Percentiles rank a stretch among this genome's conserved stretches.
phyloP scores from a whole-genome alignment of 2,113 vertebrate species.

The Loxodonta africana region DNA sequence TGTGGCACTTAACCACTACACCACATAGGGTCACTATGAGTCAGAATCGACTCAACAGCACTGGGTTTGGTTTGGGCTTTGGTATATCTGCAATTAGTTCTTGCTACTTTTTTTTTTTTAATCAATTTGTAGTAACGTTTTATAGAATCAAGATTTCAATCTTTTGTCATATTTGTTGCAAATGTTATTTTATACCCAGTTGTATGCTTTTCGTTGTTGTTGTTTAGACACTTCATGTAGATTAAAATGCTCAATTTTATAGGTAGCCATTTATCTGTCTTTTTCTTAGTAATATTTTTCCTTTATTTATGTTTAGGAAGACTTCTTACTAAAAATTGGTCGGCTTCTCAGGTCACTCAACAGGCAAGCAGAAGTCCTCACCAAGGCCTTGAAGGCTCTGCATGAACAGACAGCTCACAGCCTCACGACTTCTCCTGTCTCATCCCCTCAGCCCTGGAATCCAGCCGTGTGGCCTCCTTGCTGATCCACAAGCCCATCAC shows the following conservation, averaged over 20 bases:
- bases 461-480: rapidly evolving
- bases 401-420: rapidly evolving
- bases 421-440: background rate
- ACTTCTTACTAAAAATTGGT: background rate
- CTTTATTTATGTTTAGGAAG: background rate
- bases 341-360: background rate
- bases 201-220: background rate
- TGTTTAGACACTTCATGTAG: background rate
- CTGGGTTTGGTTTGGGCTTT: too few species aligned
- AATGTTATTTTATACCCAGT: background rate
- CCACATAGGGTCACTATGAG: too few species aligned
- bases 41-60: too few species aligned
- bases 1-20: too few species aligned
- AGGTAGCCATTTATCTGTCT: slow-evolving; percentile 4
- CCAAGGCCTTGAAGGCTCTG: background rate
- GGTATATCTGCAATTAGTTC: background rate
- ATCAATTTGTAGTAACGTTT: background rate
- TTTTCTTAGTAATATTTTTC: background rate
- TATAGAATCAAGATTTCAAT: background rate
- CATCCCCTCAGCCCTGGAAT: background rate
- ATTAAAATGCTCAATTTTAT: background rate
- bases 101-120: background rate
- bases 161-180: background rate
- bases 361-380: background rate
- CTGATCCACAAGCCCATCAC: background rate